A percentile compares a stretch with the other conserved stretches of the same genome.
These are phyloP conservation scores for Macropis europaea DNA, from an alignment of 2,888 invertebrate genomes.

Conservation along the genomic window DNA sequence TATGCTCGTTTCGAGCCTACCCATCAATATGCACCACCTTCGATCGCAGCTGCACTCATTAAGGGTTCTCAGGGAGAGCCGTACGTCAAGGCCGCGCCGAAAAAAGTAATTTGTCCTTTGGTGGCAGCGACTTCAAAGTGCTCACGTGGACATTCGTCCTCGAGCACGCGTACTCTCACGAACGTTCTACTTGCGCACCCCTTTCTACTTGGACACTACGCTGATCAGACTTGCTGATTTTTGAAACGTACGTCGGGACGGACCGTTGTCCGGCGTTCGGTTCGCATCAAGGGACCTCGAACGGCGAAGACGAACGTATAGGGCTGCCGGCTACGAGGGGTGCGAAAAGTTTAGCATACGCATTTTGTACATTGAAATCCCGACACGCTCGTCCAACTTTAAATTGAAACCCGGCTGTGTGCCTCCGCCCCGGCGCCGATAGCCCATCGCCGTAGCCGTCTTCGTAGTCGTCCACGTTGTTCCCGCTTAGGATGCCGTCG, in stretches of 20 bases:
- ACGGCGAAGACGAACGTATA: slow-evolving; percentile 52
- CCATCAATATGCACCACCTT: slow-evolving; percentile 63
- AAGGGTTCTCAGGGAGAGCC: slow-evolving; percentile 43
- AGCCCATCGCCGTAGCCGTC: slow-evolving; percentile 34
- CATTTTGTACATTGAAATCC: slow-evolving; percentile 77
- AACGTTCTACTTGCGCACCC: slow-evolving; percentile 62
- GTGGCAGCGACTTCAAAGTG: slow-evolving; percentile 61
- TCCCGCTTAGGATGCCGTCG: slow-evolving; percentile 10
- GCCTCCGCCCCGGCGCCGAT: slow-evolving; percentile 38
- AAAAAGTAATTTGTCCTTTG: slow-evolving; percentile 67
- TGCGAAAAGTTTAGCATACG: slow-evolving; percentile 75
- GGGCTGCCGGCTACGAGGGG: slow-evolving; percentile 53
- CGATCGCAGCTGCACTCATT: slow-evolving; percentile 56
- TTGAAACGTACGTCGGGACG: slow-evolving; percentile 57
- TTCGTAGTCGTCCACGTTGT: slow-evolving; percentile 15
- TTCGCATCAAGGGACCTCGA: slow-evolving; percentile 52
- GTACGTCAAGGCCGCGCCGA: slow-evolving; percentile 47
- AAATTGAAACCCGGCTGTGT: slow-evolving; percentile 74
- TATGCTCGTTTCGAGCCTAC: slow-evolving; percentile 39
- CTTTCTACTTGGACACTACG: slow-evolving; percentile 62
- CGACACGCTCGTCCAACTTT: slow-evolving; percentile 75
- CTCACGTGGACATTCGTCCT: slow-evolving; percentile 58
- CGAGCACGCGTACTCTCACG: slow-evolving; percentile 52
- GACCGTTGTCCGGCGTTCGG: slow-evolving; percentile 63
- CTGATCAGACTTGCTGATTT: slow-evolving; percentile 79